Evolutionary conservation across 2,113 vertebrate genomes (phyloP), one percentile per base, ranked within the genome.

Genomic region (Oncorhynchus mykiss): DNA sequence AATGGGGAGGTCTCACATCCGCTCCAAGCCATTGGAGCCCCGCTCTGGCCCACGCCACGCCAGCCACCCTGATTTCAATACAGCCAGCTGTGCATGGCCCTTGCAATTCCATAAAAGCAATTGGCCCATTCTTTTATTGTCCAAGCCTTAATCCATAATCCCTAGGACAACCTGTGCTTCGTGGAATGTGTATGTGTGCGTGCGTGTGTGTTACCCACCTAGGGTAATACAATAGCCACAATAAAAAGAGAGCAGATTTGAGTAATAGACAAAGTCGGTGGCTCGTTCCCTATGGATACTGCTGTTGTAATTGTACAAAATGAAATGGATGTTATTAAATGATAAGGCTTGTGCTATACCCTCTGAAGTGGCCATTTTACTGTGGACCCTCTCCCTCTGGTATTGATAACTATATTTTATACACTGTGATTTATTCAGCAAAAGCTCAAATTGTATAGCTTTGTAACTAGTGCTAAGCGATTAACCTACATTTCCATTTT

Each of bases 41-140:
- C 57, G 48, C 70, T 78, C 78, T 72, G 70, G 65, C 68, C 57
- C 48, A 18, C 16, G 48, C 77, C 73, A 74, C 31, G 18, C 73
- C 69, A 39, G 16, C 70, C 71, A 34, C 72, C 64, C 71, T 14
- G 65, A 54, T 68, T 75, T 71, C 79, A 76, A 79, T 62, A 13
- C 51, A 68, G 20, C 74, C 89, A 91, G 90, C 86, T 90, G 88
- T 80, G 79, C 54, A 49, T 6, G 6, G 73, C 80, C 67, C 75
- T 68, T 78, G 67, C 81, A 86, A 85, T 86, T 88, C 84, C 85
- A 91, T 92, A 87, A 89, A 87, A 89, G 84, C 83, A 74, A n/a
- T 76, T 79, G 78, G 83, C 77, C 51, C 67, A 71, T 77, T 78
- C 65, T 74, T 74, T 87, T 82, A 82, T 78, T 74, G 74, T 80